Evolutionary conservation across 1,140 invertebrate genomes (phyloP).

Genomic region (Pissodes strobi): DNA sequence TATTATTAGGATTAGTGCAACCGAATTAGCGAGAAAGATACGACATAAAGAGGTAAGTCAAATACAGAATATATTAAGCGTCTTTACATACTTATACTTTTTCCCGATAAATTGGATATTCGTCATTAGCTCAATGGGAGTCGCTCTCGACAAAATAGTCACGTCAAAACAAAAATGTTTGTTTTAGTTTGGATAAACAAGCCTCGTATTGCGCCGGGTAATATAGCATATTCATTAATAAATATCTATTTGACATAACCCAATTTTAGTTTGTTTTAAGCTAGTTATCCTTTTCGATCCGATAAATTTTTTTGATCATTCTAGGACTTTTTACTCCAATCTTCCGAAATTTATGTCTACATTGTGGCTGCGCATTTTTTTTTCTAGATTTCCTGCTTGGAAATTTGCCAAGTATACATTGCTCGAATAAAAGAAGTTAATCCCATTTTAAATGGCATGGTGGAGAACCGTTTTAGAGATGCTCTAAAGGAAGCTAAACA

Average conservation of each 20-base stretch:
- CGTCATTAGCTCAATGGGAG: no score
- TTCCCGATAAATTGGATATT: no score
- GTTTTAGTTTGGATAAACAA: not conserved
- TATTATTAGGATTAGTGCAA: slow-evolving; percentile 39
- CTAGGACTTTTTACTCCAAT: no score
- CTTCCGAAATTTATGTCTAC: no score
- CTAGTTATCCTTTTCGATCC: no score
- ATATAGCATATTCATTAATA: not conserved
- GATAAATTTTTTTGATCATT: no score
- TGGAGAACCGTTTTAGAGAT: slow-evolving; percentile 70
- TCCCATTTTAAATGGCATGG: slow-evolving; percentile 72
- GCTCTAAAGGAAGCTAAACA: slow-evolving; percentile 64
- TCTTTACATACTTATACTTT: no score
- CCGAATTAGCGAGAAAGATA: slow-evolving; percentile 40
- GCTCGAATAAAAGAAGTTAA: slow-evolving; percentile 72
- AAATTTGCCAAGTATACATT: slow-evolving; percentile 70
- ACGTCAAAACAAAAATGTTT: not conserved
- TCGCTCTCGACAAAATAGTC: not conserved
- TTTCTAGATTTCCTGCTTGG: slow-evolving; percentile 62
- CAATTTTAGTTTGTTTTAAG: no score
- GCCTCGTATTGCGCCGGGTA: no score
- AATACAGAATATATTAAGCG: not conserved
- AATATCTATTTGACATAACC: no score
- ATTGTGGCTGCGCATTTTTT: no score
- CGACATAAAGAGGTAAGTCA: slow-evolving; percentile 34